phyloP scores from a whole-genome alignment of 2,113 vertebrate species.

The Eubucco bourcierii region DNA sequence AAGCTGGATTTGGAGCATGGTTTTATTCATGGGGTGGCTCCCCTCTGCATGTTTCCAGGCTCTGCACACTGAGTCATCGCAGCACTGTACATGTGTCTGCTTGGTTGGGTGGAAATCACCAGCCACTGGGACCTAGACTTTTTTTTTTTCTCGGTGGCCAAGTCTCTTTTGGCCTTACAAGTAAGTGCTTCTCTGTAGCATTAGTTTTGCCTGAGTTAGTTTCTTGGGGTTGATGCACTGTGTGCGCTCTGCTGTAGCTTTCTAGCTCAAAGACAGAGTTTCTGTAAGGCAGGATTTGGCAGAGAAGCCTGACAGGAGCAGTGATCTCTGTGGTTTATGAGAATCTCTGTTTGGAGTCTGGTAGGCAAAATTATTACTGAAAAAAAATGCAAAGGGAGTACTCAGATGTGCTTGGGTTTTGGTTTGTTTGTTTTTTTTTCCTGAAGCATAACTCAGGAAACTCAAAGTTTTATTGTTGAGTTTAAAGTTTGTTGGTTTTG shows the following conservation, averaged over 20 bases:
- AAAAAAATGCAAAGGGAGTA: not conserved
- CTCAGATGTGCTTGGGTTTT: not conserved
- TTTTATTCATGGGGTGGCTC: not conserved
- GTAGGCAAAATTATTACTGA: not conserved
- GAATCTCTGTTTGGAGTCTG: not conserved
- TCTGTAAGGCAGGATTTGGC: conserved; percentile 27
- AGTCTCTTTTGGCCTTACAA: not conserved
- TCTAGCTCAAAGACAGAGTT: not conserved
- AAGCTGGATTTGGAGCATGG: not conserved
- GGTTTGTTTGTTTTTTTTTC: not conserved
- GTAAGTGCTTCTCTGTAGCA: not conserved
- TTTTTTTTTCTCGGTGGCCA: not conserved
- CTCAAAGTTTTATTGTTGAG: not conserved
- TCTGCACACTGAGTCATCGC: not conserved
- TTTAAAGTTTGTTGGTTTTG: not conserved
- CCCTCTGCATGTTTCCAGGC: not conserved
- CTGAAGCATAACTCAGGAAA: not conserved
- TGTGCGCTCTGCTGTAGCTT: not conserved
- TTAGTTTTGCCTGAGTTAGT: not conserved
- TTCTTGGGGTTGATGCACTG: not conserved
- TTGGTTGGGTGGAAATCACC: not conserved
- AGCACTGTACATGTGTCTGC: not conserved
- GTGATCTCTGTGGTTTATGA: conserved; percentile 19
- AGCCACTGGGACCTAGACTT: rapidly evolving
- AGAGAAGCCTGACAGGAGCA: conserved; percentile 22